These are phyloP conservation scores for Muscina levida DNA, from an alignment of 2,888 invertebrate genomes.

Conservation along the genomic window DNA sequence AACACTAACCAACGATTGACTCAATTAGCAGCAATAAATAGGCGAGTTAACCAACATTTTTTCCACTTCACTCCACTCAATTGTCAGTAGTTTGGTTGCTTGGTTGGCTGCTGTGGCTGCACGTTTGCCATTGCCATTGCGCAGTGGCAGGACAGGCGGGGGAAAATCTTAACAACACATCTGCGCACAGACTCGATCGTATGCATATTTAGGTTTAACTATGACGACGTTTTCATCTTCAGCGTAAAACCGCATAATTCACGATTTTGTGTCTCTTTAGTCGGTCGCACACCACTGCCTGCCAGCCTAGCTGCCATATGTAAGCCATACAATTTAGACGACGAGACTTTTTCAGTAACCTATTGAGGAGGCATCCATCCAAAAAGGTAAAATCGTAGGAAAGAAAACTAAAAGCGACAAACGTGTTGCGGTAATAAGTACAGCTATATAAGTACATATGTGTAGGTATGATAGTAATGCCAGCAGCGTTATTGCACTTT, in stretches of 20 bases:
- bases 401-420: background rate
- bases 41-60: constrained; percentile 65
- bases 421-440: background rate
- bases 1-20: constrained; percentile 48
- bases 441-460: background rate
- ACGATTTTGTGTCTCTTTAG: constrained; percentile 22
- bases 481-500: constrained; percentile 19
- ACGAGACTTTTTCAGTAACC: constrained; percentile 6
- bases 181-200: background rate
- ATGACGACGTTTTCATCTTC: background rate
- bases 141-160: background rate
- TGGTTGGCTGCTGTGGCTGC: background rate
- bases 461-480: background rate
- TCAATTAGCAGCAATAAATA: constrained; percentile 66
- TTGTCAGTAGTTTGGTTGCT: too few species aligned
- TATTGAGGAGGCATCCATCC: background rate
- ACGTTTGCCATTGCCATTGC: too few species aligned
- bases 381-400: background rate
- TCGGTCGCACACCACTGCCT: too few species aligned
- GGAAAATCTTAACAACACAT: background rate
- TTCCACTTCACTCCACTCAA: constrained; percentile 24
- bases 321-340: constrained; percentile 22
- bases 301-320: background rate
- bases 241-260: constrained; percentile 29
- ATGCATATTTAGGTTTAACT: background rate